These are phyloP conservation scores for Erebia palarica DNA, from an alignment of 2,888 invertebrate genomes.

Conservation along the genomic window DNA sequence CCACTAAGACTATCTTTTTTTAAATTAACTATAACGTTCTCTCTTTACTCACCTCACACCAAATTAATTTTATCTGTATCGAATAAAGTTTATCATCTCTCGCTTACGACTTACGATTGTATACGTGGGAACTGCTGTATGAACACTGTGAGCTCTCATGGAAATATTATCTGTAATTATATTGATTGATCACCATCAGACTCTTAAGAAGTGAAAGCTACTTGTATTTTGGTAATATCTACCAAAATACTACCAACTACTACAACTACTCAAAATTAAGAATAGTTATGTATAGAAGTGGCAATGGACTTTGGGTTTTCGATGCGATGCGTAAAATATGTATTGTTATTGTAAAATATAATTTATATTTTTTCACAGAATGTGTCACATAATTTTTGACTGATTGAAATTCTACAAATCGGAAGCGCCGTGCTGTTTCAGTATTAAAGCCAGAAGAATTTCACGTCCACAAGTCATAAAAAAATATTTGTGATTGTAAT, in stretches of 20 bases:
- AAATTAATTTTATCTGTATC: constrained; percentile 9
- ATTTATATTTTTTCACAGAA: too few relatives aligned
- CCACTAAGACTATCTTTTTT: not conserved
- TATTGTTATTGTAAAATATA: too few relatives aligned
- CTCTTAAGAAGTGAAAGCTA: constrained; percentile 15
- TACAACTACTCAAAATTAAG: too few relatives aligned
- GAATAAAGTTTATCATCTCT: constrained; percentile 5
- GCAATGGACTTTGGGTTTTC: too few relatives aligned
- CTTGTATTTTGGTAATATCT: too few relatives aligned
- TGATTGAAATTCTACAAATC: too few relatives aligned
- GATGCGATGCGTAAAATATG: too few relatives aligned
- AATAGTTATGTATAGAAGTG: too few relatives aligned
- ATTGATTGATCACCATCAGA: not conserved
- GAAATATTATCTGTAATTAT: constrained; percentile 2
- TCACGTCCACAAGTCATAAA: constrained; percentile 3
- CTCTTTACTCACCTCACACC: not conserved
- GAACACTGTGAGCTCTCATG: too few relatives aligned
- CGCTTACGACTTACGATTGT: constrained; percentile 6
- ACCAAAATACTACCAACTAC: too few relatives aligned
- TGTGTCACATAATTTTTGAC: too few relatives aligned
- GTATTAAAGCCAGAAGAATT: not conserved
- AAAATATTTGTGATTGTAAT: constrained; percentile 30
- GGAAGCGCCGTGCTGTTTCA: too few relatives aligned
- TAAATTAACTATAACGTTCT: not conserved
- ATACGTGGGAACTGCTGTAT: constrained; percentile 11